These are phyloP conservation scores for Ailuropoda melanoleuca DNA, from an alignment of 2,113 vertebrate species.

Conservation along the genomic window DNA sequence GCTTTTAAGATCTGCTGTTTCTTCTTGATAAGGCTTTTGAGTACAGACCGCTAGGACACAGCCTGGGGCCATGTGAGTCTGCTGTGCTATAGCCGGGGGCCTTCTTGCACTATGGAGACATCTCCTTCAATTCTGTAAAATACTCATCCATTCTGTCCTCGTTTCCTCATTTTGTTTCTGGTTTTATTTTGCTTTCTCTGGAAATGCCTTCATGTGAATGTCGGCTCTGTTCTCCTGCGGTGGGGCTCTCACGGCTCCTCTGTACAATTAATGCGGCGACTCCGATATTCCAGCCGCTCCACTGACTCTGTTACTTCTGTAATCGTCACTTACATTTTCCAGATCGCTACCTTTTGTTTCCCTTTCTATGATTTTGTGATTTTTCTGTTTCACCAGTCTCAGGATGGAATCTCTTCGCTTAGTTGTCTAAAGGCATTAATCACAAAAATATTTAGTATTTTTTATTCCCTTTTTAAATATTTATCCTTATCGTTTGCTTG, in stretches of 20 bases:
- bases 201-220: neutral
- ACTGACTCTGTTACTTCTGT: neutral
- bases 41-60: neutral
- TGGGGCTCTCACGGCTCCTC: neutral
- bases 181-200: neutral
- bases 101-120: neutral
- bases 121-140: neutral
- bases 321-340: neutral
- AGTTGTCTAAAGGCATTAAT: neutral
- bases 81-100: neutral
- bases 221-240: neutral
- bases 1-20: neutral
- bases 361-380: neutral
- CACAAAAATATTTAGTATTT: neutral
- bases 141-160: neutral
- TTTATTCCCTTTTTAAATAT: neutral
- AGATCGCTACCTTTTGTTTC: neutral
- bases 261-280: neutral
- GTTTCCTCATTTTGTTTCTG: neutral
- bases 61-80: neutral
- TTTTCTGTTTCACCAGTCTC: neutral
- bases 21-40: neutral
- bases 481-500: neutral
- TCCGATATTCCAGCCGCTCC: neutral
- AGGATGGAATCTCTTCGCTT: neutral